Conservation (phyloP, 2,113 vertebrate species). For the Cyprinus carpio region DNA sequence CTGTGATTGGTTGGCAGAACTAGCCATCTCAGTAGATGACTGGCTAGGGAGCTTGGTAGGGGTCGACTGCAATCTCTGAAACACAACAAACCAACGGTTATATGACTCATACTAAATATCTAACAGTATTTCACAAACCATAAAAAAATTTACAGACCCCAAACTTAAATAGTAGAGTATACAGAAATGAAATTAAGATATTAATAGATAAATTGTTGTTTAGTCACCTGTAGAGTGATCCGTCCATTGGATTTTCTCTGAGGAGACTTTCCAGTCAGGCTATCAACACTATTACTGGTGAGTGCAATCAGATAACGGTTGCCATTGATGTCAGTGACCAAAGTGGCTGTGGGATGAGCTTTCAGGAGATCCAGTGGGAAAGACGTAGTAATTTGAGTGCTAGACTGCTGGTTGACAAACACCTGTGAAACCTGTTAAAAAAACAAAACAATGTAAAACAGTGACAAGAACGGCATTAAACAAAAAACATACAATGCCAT, state of each 20-base stretch:
- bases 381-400: slow-evolving; percentile 69
- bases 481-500: background rate
- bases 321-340: slow-evolving; percentile 86
- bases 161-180: too few species aligned
- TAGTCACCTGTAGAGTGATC: slow-evolving; percentile 81
- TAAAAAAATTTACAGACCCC: too few species aligned
- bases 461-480: background rate
- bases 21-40: slow-evolving; percentile 53
- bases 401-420: slow-evolving; percentile 72
- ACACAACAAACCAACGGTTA: slow-evolving; percentile 2
- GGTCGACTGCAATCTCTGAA: slow-evolving; percentile 80
- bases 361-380: slow-evolving; percentile 81
- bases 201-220: background rate
- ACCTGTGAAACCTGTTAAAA: slow-evolving; percentile 69
- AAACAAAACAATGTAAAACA: background rate
- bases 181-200: background rate
- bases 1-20: slow-evolving; percentile 71
- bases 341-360: slow-evolving; percentile 77
- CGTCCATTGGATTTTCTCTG: slow-evolving; percentile 71
- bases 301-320: slow-evolving; percentile 92
- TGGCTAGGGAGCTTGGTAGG: slow-evolving; percentile 77
- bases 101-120: background rate
- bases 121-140: background rate
- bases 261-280: slow-evolving; percentile 68
- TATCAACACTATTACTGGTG: slow-evolving; percentile 79